Conservation (phyloP, 1,140 invertebrate genomes). For the Bombus picipes region DNA sequence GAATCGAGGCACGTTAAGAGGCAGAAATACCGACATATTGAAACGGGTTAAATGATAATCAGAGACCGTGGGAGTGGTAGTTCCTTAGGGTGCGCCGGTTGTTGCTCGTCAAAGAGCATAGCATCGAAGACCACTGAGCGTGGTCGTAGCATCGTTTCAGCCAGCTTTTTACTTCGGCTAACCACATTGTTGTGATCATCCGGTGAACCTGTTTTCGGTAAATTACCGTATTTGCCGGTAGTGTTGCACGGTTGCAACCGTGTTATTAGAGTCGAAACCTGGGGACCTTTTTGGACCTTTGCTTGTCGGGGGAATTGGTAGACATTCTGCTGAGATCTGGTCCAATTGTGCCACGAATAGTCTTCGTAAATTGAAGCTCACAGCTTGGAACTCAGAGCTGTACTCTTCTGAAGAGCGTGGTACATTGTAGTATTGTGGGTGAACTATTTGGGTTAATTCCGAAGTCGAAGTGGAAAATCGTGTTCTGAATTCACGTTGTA, state of each 20-base stretch:
- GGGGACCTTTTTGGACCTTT: slow-evolving; percentile 33
- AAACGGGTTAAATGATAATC: slow-evolving; percentile 31
- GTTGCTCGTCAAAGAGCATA: slow-evolving; percentile 26
- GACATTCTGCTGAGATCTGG: background rate
- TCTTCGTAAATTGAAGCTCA: background rate
- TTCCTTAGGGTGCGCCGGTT: slow-evolving; percentile 40
- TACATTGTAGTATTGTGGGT: too few species aligned
- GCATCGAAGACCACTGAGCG: slow-evolving; percentile 34
- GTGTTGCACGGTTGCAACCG: slow-evolving; percentile 45
- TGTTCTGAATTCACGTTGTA: too few species aligned
- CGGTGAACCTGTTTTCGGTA: slow-evolving; percentile 58
- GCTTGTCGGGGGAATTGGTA: slow-evolving; percentile 49
- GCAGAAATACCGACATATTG: slow-evolving; percentile 9
- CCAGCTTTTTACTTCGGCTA: slow-evolving; percentile 54
- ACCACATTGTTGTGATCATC: slow-evolving; percentile 63
- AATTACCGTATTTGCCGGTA: slow-evolving; percentile 66
- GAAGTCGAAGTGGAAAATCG: too few species aligned
- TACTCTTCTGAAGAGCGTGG: too few species aligned
- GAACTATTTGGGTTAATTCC: too few species aligned
- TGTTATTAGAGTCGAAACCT: slow-evolving; percentile 47
- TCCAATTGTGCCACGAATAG: background rate
- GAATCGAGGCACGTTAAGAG: slow-evolving; percentile 1
- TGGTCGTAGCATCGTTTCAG: slow-evolving; percentile 34
- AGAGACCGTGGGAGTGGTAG: slow-evolving; percentile 31
- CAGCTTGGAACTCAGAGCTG: too few species aligned